Conservation (phyloP, 2,797 vertebrate genomes). For the Ctenopoma multispine region DNA sequence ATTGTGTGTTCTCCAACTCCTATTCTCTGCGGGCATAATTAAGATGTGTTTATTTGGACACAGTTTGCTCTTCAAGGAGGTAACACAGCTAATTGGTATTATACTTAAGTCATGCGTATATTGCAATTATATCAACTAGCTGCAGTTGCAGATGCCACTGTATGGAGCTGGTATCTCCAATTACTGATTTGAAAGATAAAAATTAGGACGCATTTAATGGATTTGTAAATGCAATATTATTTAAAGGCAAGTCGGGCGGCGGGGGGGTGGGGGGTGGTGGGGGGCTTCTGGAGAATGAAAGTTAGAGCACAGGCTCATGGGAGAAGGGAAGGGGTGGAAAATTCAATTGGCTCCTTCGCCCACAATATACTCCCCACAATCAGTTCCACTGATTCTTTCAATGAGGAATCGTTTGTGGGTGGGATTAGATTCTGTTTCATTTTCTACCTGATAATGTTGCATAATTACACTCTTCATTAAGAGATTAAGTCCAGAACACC, state of each 20-base stretch:
- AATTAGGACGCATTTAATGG: slow-evolving; percentile 74
- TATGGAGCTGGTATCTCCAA: slow-evolving; percentile 62
- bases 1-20: slow-evolving; percentile 80
- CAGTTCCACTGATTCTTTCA: slow-evolving; percentile 48
- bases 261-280: too few relatives aligned
- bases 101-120: slow-evolving; percentile 73
- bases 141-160: slow-evolving; percentile 47
- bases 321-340: slow-evolving; percentile 24
- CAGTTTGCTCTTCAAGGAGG: slow-evolving; percentile 81
- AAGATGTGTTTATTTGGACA: slow-evolving; percentile 86
- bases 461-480: slow-evolving; percentile 61
- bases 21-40: slow-evolving; percentile 83
- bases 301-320: slow-evolving; percentile 23
- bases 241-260: too few relatives aligned
- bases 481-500: slow-evolving; percentile 34
- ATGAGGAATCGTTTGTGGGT: slow-evolving; percentile 29
- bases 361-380: slow-evolving; percentile 27
- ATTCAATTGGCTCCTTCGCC: slow-evolving; percentile 50
- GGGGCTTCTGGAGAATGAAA: slow-evolving; percentile 27
- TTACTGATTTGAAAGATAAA: slow-evolving; percentile 75
- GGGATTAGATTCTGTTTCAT: slow-evolving; percentile 45
- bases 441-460: slow-evolving; percentile 53
- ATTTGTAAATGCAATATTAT: slow-evolving; percentile 74
- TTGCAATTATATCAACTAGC: slow-evolving; percentile 73
- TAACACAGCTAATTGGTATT: slow-evolving; percentile 82